A percentile compares a stretch with the other conserved stretches of the same genome.
phyloP scores from a whole-genome alignment of 2,113 vertebrate genomes.

The Callipepla californica region DNA sequence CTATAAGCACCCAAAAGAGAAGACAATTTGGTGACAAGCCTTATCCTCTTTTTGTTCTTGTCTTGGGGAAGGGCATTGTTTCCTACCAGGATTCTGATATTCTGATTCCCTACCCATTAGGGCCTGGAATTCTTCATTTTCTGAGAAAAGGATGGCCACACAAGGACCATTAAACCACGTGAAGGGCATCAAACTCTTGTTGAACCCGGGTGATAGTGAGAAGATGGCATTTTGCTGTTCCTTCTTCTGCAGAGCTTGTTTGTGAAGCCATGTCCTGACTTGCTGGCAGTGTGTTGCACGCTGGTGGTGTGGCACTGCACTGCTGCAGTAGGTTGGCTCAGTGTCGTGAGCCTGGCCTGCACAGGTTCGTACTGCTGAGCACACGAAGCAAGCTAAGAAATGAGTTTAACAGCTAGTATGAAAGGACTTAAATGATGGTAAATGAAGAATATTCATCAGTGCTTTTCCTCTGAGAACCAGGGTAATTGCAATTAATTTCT shows the following conservation, averaged over 20 bases:
- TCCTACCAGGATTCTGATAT: neutral
- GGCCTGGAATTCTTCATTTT: neutral
- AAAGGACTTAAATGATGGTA: neutral
- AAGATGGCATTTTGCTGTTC: neutral
- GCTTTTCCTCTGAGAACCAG: neutral
- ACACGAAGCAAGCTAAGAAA: neutral
- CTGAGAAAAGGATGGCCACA: neutral
- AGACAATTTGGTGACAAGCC: neutral
- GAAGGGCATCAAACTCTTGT: neutral
- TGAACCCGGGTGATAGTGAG: neutral
- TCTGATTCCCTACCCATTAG: neutral
- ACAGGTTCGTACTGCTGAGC: neutral
- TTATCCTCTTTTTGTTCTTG: neutral
- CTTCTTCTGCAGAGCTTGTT: neutral
- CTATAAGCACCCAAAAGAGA: constrained; percentile 3
- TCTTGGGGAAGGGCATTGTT: neutral
- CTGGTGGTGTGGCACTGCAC: neutral
- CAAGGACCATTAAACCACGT: neutral
- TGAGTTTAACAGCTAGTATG: neutral
- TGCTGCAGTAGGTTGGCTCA: neutral
- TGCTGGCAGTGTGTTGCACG: rapidly evolving
- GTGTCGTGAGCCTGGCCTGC: rapidly evolving
- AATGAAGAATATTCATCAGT: neutral
- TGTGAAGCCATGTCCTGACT: rapidly evolving
- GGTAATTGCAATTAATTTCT: neutral